Base-by-base conservation (phyloP, 2,797 vertebrate genomes). In the Telmatherina bonti region DNA sequence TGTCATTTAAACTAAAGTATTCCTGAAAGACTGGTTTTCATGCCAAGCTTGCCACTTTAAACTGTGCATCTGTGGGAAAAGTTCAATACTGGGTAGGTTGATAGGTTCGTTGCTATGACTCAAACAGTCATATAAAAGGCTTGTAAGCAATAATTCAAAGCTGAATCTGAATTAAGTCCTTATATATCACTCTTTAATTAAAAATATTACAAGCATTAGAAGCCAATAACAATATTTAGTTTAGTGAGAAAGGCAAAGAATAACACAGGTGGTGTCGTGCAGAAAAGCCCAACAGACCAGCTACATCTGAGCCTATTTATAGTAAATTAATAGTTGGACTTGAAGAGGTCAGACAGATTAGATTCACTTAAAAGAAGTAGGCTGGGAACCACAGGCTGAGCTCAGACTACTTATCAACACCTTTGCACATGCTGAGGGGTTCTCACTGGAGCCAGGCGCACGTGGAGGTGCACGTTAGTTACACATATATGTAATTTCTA, bases 281-380 rank as follows among this genome's bases (percentile, higher is more conserved):
- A 35, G 55, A 15, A 45, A 4, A 38, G 64, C 77, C 35, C 20
- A 3, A 41, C 78, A 58, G 62, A 60, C 41, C 29, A 20, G 72
- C 66, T 53, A 64, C 10, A 62, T 67, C 62, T 35, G 74, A 85
- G 79, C 73, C 92, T 95, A 94, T 94, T 91, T 93, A 91, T 94
- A 94, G 93, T 78, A 84, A 89, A 88, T 90, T 90, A 89, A 92
- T 71, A 88, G 91, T 72, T 82, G 73, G 76, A 77, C 85, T 87
- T 82, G 86, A 82, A 70, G 87, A 87, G 89, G 90, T 92, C 91
- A 90, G 84, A 79, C 83, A 88, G 90, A 93, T 94, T 92, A 92
- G 80, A 89, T 88, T 92, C 89, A 86, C 82, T 89, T 87, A 88
- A 93, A 91, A 67, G 65, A 70, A 92, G 86, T 85, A 78, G 85